phyloP scores from a whole-genome alignment of 1,140 invertebrate genomes.

The Eufriesea mexicana region DNA sequence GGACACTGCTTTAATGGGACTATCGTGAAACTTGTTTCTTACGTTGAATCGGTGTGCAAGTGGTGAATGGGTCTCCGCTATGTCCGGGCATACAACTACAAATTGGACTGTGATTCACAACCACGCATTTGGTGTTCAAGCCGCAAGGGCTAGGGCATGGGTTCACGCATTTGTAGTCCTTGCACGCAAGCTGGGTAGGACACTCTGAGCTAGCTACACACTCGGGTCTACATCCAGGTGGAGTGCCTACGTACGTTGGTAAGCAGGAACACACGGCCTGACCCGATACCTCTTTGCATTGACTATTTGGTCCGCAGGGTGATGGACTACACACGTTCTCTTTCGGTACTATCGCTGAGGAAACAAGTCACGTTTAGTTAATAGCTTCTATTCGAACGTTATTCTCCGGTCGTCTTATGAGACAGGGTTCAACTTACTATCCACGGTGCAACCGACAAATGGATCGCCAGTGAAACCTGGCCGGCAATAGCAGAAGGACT shows the following conservation, averaged over 20 bases:
- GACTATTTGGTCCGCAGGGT: slow-evolving; percentile 90
- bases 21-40: not conserved
- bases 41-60: slow-evolving; percentile 83
- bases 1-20: too few relatives aligned
- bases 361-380: slow-evolving; percentile 79
- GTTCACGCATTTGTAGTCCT: slow-evolving; percentile 88
- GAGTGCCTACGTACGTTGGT: slow-evolving; percentile 87
- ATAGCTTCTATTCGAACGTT: slow-evolving; percentile 38
- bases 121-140: slow-evolving; percentile 87
- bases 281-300: slow-evolving; percentile 84
- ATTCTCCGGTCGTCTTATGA: not conserved
- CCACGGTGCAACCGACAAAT: slow-evolving; percentile 76
- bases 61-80: slow-evolving; percentile 86
- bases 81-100: slow-evolving; percentile 85
- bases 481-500: slow-evolving; percentile 87
- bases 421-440: slow-evolving; percentile 14
- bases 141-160: slow-evolving; percentile 89
- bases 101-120: slow-evolving; percentile 84
- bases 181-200: slow-evolving; percentile 85
- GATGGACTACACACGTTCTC: slow-evolving; percentile 84
- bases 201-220: slow-evolving; percentile 88
- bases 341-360: slow-evolving; percentile 81
- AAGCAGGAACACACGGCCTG: slow-evolving; percentile 89
- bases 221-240: slow-evolving; percentile 89
- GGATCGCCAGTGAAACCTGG: slow-evolving; percentile 88